phyloP scores from a whole-genome alignment of 2,888 invertebrate species.

The Macrosoma leucophasiata region DNA sequence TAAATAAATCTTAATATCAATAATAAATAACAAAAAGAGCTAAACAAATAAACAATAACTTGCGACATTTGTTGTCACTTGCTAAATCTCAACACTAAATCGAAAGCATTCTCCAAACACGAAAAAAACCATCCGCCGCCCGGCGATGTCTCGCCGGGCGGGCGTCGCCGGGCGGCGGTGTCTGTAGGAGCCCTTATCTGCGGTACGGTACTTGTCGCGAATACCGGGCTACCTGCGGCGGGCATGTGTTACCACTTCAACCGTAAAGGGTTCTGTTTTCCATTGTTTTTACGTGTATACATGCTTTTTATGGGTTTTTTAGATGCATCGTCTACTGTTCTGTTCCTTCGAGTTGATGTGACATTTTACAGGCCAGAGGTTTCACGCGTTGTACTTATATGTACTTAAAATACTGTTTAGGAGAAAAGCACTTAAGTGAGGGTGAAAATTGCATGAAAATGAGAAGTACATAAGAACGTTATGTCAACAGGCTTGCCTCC shows the following conservation, averaged over 20 bases:
- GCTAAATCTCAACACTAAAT: too few species aligned
- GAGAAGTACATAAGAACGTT: too few species aligned
- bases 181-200: constrained; percentile 38
- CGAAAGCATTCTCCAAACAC: too few species aligned
- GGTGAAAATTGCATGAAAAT: too few species aligned
- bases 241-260: constrained; percentile 40
- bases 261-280: constrained; percentile 44
- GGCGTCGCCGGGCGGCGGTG: constrained; percentile 28
- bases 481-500: too few species aligned
- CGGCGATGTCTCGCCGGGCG: constrained; percentile 20
- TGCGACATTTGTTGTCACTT: too few species aligned
- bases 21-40: too few species aligned
- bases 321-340: constrained; percentile 17
- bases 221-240: constrained; percentile 50
- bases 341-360: neutral
- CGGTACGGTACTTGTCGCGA: constrained; percentile 47
- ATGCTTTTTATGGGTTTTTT: constrained; percentile 27
- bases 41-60: too few species aligned
- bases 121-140: neutral
- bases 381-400: neutral
- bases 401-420: neutral
- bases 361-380: neutral
- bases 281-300: constrained; percentile 34
- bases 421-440: constrained; percentile 5
- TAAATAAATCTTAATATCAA: too few species aligned